These are phyloP conservation scores for Columbina picui DNA, from an alignment of 2,113 vertebrate species.

Conservation along the genomic window DNA sequence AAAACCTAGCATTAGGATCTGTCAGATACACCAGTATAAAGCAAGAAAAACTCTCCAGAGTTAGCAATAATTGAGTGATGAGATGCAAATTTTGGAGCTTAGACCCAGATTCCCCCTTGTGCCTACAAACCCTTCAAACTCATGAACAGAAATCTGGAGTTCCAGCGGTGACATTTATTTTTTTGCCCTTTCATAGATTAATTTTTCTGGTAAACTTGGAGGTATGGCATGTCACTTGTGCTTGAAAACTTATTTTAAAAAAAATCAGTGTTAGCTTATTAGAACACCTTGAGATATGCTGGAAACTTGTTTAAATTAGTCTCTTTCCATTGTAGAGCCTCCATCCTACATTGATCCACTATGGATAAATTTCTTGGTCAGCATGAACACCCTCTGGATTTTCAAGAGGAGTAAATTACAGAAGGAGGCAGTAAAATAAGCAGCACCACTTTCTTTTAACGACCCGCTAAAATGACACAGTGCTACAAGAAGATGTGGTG, in stretches of 20 bases:
- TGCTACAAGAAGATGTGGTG: background rate
- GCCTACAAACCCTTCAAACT: background rate
- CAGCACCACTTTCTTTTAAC: background rate
- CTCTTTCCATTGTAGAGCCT: background rate
- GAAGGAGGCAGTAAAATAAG: background rate
- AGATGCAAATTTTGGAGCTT: background rate
- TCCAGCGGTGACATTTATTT: background rate
- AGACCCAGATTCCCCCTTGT: background rate
- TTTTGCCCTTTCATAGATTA: background rate
- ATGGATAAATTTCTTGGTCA: background rate
- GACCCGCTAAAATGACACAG: background rate
- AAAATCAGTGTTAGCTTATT: background rate
- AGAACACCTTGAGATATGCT: background rate
- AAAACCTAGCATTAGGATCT: background rate
- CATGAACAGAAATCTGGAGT: background rate
- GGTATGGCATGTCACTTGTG: background rate
- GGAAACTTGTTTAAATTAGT: background rate
- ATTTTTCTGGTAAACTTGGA: background rate
- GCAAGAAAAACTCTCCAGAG: background rate
- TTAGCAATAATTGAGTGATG: background rate
- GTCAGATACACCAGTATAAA: background rate
- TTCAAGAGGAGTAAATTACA: background rate
- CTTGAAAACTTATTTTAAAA: background rate
- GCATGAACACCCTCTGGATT: background rate
- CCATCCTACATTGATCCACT: background rate